These are phyloP conservation scores for Dusona sp. DNA, from an alignment of 2,888 invertebrate genomes.

Conservation along the genomic window DNA sequence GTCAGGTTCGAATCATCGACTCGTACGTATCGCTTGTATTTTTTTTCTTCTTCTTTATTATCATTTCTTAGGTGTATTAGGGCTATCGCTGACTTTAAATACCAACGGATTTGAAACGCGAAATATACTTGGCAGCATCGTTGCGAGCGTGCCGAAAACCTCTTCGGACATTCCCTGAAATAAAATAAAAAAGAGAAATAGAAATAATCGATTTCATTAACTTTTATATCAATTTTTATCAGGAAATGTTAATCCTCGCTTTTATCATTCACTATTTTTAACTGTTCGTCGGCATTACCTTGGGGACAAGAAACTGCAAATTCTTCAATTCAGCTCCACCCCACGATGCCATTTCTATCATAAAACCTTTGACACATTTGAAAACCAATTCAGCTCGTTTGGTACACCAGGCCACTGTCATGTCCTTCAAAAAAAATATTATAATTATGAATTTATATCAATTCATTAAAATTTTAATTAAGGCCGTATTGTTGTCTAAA, in stretches of 20 bases:
- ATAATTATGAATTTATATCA: not conserved
- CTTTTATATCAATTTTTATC: not conserved
- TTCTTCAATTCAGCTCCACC: conserved; percentile 96
- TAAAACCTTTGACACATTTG: conserved; percentile 99
- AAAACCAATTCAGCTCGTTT: conserved; percentile 98
- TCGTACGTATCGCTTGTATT: conserved; percentile 27
- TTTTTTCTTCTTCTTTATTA: conserved; percentile 42
- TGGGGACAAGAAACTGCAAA: conserved; percentile 93
- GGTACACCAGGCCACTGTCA: conserved; percentile 98
- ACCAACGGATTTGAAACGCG: conserved; percentile 97
- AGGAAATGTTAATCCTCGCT: not conserved
- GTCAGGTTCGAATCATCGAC: conserved; percentile 47
- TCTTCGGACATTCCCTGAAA: conserved; percentile 92
- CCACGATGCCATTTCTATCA: conserved; percentile 99
- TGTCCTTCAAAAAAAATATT: conserved; percentile 87
- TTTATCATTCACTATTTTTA: not conserved
- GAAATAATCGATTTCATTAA: not conserved
- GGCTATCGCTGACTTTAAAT: conserved; percentile 86
- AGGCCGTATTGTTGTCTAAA: too few relatives aligned
- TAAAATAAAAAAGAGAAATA: conserved; percentile 74
- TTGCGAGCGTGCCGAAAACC: conserved; percentile 92
- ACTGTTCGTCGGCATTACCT: conserved; percentile 84
- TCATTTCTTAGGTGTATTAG: conserved; percentile 84
- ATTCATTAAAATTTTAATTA: too few relatives aligned
- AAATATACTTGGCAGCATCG: conserved; percentile 97